These are phyloP conservation scores for Sycophila sp. DNA, from an alignment of 1,140 invertebrate genomes.

Conservation along the genomic window DNA sequence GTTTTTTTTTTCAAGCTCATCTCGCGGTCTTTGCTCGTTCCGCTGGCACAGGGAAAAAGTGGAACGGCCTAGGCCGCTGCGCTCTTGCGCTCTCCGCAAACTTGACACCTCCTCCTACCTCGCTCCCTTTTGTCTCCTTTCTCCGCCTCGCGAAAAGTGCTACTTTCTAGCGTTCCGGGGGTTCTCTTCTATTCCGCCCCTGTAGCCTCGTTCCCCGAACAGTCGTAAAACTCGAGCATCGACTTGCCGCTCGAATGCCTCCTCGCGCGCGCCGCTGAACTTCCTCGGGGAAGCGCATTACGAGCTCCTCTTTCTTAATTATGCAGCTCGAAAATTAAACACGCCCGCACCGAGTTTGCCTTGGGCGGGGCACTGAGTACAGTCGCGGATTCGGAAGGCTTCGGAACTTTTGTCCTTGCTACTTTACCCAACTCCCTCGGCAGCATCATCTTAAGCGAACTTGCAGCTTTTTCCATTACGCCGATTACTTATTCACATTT, in stretches of 20 bases:
- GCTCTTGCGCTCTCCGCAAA: background rate
- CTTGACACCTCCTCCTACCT: conserved; percentile 6
- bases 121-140: background rate
- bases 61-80: background rate
- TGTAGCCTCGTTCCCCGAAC: conserved; percentile 13
- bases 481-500: no score
- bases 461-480: no score
- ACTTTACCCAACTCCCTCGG: no score
- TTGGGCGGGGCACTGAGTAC: no score
- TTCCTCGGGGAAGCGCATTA: no score
- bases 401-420: no score
- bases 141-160: conserved; percentile 9
- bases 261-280: no score
- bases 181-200: background rate
- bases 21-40: background rate
- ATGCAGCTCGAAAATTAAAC: no score
- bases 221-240: conserved; percentile 9
- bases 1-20: background rate
- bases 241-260: background rate
- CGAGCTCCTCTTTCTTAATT: no score
- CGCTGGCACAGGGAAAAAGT: background rate
- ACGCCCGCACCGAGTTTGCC: no score
- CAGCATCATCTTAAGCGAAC: no score
- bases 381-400: no score
- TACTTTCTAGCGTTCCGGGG: conserved; percentile 18